Evolutionary conservation across 2,888 invertebrate genomes (phyloP).

Genomic region (Rapana venosa): DNA sequence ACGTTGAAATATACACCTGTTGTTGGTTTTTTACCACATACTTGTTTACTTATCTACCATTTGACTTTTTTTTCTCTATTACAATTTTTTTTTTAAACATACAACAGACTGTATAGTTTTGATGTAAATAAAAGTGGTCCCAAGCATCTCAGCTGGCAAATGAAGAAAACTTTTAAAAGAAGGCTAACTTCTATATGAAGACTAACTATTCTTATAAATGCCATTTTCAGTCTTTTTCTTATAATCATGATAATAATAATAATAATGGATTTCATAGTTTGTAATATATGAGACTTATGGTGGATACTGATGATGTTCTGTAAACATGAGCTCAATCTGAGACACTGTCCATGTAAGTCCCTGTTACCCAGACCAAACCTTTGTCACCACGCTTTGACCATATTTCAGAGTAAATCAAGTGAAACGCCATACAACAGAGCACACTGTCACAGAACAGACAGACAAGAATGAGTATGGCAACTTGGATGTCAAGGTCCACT

Average conservation of each 20-base stretch:
- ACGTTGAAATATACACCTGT: no score
- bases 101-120: no score
- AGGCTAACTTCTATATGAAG: neutral
- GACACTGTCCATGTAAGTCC: neutral
- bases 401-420: no score
- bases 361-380: neutral
- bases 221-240: constrained; percentile 19
- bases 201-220: neutral
- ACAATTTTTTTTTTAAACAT: no score
- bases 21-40: no score
- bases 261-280: neutral
- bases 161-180: neutral
- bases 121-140: no score
- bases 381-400: no score
- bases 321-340: neutral
- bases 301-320: no score
- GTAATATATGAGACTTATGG: no score
- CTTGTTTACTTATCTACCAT: no score
- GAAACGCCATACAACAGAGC: neutral
- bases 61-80: no score
- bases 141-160: neutral
- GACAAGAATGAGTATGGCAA: neutral
- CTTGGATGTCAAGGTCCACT: neutral
- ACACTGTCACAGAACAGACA: neutral
- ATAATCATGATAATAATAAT: neutral